Base-by-base conservation (phyloP, 2,113 vertebrate genomes). In the Trochalopteron elliotii region DNA sequence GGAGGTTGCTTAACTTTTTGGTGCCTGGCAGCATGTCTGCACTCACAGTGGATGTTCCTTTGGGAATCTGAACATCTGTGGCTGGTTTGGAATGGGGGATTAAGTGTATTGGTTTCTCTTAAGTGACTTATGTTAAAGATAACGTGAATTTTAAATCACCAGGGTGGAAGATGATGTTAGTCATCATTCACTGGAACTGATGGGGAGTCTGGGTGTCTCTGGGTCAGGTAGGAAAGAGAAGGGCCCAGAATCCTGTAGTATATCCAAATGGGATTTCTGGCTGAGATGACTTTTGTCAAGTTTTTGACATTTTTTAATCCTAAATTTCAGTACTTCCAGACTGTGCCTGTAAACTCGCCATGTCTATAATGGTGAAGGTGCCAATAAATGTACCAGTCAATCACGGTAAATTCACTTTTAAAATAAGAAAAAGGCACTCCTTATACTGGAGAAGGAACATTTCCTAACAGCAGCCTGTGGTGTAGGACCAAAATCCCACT, bases 271-370 rank as follows among this genome's bases (percentile, higher is more conserved):
- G 57, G 60, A 37, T 72, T 45, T 53, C 75, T 80, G 96, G 47
- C 87, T 12, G 20, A 94, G 87, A 24, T 70, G 68, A 75, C 44
- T 74, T 89, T 55, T 82, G 44, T 94, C 91, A 88, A 31, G 25
- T 80, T 96, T 63, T 60, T 87, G 85, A 65, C 11, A 14, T 45
- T 55, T 95, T 95, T 57, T 93, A 91, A 94, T 81, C 47, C 67
- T 70, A 74, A 96, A 93, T 64, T 87, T 90, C 89, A 85, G 60
- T 61, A 94, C 59, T 97, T 92, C 79, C 87, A 88, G 71, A 90
- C 91, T 85, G 95, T 95, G 94, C 84, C 95, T 97, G 84, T 96
- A 53, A 83, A 87, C 93, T 83, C 84, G 25, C 95, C 95, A 52
- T 93, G 95, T 97, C 96, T 93, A 2, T 89, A 86, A 47, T 47